These are phyloP conservation scores for Podarcis raffonei DNA, from an alignment of 2,113 vertebrate species.

Conservation along the genomic window DNA sequence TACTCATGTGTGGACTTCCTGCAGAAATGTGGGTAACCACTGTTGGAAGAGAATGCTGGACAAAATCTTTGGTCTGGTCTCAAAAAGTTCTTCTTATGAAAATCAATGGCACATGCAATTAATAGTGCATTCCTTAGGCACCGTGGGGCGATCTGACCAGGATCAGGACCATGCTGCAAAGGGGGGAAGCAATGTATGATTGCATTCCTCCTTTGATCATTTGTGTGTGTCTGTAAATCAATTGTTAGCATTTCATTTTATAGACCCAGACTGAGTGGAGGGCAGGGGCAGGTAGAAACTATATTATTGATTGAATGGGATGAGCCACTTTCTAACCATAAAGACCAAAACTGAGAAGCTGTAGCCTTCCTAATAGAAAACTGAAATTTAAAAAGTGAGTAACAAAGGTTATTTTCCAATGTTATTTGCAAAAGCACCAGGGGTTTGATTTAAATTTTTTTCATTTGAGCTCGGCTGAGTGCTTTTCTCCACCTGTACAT, in stretches of 20 bases:
- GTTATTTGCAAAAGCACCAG: neutral
- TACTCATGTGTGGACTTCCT: too few species aligned
- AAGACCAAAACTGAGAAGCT: neutral
- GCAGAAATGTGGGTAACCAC: too few species aligned
- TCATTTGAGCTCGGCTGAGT: constrained; percentile 12
- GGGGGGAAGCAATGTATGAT: neutral
- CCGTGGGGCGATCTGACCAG: too few species aligned
- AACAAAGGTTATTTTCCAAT: constrained; percentile 28
- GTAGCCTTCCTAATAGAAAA: constrained; percentile 26
- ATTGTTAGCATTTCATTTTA: neutral
- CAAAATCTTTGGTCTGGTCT: too few species aligned
- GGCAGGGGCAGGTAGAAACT: neutral
- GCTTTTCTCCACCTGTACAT: neutral
- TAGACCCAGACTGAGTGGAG: neutral
- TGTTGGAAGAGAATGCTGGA: too few species aligned
- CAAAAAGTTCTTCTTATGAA: too few species aligned
- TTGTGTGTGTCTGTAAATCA: too few species aligned
- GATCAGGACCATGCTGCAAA: too few species aligned
- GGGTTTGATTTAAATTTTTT: neutral
- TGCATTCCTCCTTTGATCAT: neutral
- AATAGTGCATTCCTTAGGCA: too few species aligned
- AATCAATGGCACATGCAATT: too few species aligned
- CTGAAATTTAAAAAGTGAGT: constrained; percentile 18
- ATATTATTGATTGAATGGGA: neutral
- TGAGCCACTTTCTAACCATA: neutral